phyloP scores from a whole-genome alignment of 2,113 vertebrate species.

The Phalacrocorax brasilianus region DNA sequence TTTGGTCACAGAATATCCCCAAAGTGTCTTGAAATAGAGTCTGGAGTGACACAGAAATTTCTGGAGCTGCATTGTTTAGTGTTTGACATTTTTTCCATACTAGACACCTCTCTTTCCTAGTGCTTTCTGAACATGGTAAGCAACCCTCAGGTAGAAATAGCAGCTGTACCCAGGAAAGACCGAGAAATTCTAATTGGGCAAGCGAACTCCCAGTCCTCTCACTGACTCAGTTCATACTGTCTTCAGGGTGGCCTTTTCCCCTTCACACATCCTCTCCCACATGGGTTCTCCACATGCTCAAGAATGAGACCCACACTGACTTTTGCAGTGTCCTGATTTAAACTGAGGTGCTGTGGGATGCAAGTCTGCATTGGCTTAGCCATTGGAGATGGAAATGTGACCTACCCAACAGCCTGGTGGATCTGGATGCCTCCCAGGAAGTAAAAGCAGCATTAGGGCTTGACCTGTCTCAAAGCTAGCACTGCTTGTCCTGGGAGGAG shows the following conservation, averaged over 20 bases:
- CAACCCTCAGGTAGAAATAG: not conserved
- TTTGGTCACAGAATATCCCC: not conserved
- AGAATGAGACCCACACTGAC: not conserved
- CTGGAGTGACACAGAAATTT: not conserved
- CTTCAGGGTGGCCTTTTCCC: not conserved
- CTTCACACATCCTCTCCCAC: not conserved
- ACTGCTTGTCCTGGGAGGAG: not conserved
- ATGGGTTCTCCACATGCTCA: rapidly evolving
- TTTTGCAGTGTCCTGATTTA: not conserved
- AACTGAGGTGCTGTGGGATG: not conserved
- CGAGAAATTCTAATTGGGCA: not conserved
- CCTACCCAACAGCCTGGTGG: not conserved
- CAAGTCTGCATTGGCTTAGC: not conserved
- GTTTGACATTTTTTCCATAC: not conserved
- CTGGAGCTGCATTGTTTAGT: not conserved
- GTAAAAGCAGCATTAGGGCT: not conserved
- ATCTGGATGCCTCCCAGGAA: rapidly evolving
- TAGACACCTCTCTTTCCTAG: not conserved
- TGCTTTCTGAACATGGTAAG: not conserved
- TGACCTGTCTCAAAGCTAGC: not conserved
- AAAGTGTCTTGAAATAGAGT: not conserved
- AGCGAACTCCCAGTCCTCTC: not conserved
- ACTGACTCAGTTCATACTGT: conserved; percentile 21
- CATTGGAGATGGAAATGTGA: not conserved
- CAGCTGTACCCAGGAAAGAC: not conserved